Percentiles rank a stretch among this genome's conserved stretches.
Conservation (phyloP, 2,113 vertebrate genomes). For the Nestor notabilis region DNA sequence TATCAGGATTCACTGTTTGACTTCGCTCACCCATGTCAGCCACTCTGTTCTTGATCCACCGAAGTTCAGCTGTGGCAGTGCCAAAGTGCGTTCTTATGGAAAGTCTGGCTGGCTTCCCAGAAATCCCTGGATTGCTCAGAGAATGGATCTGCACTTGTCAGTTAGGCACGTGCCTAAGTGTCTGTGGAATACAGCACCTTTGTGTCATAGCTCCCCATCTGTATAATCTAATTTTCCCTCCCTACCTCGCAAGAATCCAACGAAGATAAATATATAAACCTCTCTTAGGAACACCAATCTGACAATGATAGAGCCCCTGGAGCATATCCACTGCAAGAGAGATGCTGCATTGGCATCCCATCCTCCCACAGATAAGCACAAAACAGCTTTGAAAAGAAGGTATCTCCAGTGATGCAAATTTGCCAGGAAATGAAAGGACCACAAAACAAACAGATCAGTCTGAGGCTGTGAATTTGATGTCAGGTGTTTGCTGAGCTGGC, state of each 20-base stretch:
- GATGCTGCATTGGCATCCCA: background rate
- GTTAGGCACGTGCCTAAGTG: background rate
- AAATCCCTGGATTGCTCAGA: background rate
- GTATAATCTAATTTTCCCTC: background rate
- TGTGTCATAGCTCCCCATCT: background rate
- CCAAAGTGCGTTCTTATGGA: rapidly evolving
- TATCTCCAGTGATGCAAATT: background rate
- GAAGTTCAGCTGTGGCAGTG: background rate
- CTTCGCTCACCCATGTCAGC: background rate
- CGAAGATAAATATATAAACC: background rate
- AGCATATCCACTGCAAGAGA: background rate
- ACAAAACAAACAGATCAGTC: background rate
- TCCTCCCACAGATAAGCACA: background rate
- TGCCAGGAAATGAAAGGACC: background rate
- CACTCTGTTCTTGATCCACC: background rate
- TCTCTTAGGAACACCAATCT: background rate
- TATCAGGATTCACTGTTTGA: background rate
- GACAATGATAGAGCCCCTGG: background rate
- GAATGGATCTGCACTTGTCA: background rate
- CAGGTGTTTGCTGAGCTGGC: background rate
- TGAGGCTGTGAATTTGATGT: background rate
- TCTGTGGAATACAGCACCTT: background rate
- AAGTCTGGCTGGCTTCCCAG: conserved; percentile 10
- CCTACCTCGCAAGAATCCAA: background rate
- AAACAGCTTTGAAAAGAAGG: background rate